phyloP scores from a whole-genome alignment of 23 tunicate genomes.

The Styela plicata region DNA sequence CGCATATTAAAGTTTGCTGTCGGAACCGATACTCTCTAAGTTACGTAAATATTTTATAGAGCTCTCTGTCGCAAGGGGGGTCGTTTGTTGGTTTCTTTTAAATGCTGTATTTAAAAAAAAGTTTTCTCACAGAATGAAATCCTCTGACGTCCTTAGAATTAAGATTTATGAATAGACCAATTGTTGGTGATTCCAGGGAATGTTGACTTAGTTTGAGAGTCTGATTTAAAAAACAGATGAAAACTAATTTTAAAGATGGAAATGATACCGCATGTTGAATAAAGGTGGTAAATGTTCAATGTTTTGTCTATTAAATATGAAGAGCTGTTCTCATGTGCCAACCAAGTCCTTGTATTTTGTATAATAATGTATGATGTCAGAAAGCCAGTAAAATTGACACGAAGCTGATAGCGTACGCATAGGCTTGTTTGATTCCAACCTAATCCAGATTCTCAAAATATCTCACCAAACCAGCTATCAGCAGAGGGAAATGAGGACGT shows the following conservation, averaged over 20 bases:
- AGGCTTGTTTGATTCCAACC: constrained; percentile 27
- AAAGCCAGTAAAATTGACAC: constrained; percentile 16
- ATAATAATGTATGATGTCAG: constrained; percentile 24
- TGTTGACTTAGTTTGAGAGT: constrained; percentile 67
- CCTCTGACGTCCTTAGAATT: constrained; percentile 81
- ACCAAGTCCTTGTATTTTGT: constrained; percentile 40
- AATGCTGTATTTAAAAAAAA: too few relatives aligned
- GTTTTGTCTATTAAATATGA: too few relatives aligned
- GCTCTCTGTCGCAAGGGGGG: background rate
- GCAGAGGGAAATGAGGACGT: background rate
- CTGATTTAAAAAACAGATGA: constrained; percentile 20
- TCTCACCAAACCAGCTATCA: background rate
- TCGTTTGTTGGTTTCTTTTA: background rate
- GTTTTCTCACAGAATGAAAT: constrained; percentile 50
- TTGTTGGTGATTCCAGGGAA: constrained; percentile 46
- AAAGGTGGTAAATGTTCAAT: too few relatives aligned
- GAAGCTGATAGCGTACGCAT: constrained; percentile 45
- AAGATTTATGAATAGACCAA: constrained; percentile 83
- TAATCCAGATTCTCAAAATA: constrained; percentile 12
- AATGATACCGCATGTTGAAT: too few relatives aligned
- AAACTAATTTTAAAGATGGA: constrained; percentile 93
- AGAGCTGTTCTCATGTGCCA: constrained; percentile 69
- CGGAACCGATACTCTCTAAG: background rate
- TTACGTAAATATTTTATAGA: too few relatives aligned
- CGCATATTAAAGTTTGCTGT: background rate